Evolutionary conservation across 2,797 vertebrate species (phyloP).

Genomic region (Margarornis squamiger): DNA sequence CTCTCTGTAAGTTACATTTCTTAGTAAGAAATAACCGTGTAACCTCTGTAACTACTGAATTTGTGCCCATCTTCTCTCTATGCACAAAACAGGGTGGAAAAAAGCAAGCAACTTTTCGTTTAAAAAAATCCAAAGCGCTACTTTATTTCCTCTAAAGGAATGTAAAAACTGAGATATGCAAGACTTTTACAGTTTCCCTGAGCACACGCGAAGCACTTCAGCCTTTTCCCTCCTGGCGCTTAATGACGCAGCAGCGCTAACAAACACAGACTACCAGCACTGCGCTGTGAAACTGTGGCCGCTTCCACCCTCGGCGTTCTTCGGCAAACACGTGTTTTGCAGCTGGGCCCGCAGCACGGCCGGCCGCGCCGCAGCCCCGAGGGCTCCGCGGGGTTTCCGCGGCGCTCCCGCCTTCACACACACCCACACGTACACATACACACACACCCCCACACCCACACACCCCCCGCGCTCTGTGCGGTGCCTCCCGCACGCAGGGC

Average conservation of each 20-base stretch:
- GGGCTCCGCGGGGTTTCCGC: too few species aligned
- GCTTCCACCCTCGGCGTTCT: too few species aligned
- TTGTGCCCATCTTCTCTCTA: background rate
- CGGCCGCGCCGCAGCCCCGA: too few species aligned
- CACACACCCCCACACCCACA: too few species aligned
- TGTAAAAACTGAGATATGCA: accelerated
- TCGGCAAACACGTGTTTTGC: too few species aligned
- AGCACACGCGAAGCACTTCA: background rate
- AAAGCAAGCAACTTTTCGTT: background rate
- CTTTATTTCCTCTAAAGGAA: background rate
- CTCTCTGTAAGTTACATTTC: background rate
- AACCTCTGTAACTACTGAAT: background rate
- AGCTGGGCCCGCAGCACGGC: too few species aligned
- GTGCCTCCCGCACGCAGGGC: too few species aligned
- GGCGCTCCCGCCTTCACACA: too few species aligned
- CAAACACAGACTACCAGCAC: accelerated
- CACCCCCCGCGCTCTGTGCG: too few species aligned
- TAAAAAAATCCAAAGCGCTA: background rate
- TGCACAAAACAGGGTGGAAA: accelerated
- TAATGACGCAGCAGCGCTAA: accelerated
- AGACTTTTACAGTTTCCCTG: background rate
- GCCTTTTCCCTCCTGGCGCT: background rate
- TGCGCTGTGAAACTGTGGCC: accelerated
- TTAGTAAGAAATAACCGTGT: too few species aligned
- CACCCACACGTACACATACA: too few species aligned